Base-by-base conservation (phyloP, 2,888 invertebrate species). In the Chrysotoxum bicinctum region DNA sequence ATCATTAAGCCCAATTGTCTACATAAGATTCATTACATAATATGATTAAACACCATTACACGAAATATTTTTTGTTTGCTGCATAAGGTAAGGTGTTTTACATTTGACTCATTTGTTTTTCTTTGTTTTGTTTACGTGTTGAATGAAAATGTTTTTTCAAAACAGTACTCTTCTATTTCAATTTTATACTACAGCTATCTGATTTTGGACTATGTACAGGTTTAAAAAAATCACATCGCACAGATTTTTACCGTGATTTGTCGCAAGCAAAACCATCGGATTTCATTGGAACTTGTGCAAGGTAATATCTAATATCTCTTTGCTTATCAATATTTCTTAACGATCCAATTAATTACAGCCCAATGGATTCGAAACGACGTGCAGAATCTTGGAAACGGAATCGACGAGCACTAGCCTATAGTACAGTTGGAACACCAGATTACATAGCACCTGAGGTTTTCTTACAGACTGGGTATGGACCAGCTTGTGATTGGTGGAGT, bases 381-480 rank as follows among this genome's bases (percentile, higher is more conserved):
- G 99, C 99, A 35, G 99, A 99, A 92, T 99, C 99, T 88, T 99
- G 99, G 99, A 99, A 99, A 93, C 95, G 98, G 88, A 99, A 99
- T 92, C 94, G 99, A 89, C 94, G 99, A 91, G 98, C 98, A 86
- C 93, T 99, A 87, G 99, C 98, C 2, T 98, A 98, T 92, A 97
- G 97, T 88, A 97, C 97, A 0, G 97, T 98, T 8, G 99, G 99
- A 72, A 99, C 99, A 64, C 99, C 99, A 3, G 99, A 99, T 93
- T 99, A 99, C 91, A 99, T 99, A 90, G 99, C 99, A 37, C 99
- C 99, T 1, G 99, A 99, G 94, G 99, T 99, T 89, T 99, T 97
- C 93, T 93, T 97, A 88, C 99, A 99, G 93, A 98, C 98, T 43
- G 99, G 99, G 52, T 99, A 99, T 92, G 98, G 98, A 4, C 96